phyloP scores from a whole-genome alignment of 2,797 vertebrate genomes.

The Sphenodon punctatus region DNA sequence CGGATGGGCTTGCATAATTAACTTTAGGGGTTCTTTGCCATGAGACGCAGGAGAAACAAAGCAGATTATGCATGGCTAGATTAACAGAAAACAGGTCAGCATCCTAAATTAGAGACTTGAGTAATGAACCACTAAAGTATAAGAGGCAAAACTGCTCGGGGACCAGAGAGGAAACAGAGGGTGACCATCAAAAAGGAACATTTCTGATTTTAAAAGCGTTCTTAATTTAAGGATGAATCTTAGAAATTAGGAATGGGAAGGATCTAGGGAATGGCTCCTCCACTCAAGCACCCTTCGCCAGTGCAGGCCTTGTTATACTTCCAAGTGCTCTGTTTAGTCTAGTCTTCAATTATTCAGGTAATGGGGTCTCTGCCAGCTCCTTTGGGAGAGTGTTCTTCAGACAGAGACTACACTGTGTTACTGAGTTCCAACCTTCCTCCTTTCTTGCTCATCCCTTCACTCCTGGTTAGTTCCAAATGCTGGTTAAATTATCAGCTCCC shows the following conservation, averaged over 20 bases:
- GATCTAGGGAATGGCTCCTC: background rate
- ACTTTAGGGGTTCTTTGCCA: background rate
- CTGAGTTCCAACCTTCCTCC: background rate
- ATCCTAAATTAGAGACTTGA: background rate
- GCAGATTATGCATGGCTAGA: background rate
- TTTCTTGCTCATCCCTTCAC: background rate
- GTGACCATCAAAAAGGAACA: background rate
- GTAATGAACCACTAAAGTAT: background rate
- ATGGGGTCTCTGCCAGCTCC: background rate
- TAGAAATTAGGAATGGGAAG: background rate
- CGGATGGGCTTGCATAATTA: background rate
- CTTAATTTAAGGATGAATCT: background rate
- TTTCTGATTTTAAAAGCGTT: background rate
- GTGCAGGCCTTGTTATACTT: background rate
- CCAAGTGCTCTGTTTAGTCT: background rate
- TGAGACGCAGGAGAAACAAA: background rate
- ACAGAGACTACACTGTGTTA: background rate
- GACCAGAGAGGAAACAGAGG: rapidly evolving
- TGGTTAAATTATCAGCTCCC: too few species aligned
- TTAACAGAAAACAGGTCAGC: background rate
- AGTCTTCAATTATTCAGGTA: background rate
- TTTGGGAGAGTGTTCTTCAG: background rate
- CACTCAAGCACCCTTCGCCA: background rate
- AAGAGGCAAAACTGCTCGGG: background rate
- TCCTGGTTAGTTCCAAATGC: background rate